Conservation (phyloP, 2,888 invertebrate genomes). For the Celastrina argiolus region DNA sequence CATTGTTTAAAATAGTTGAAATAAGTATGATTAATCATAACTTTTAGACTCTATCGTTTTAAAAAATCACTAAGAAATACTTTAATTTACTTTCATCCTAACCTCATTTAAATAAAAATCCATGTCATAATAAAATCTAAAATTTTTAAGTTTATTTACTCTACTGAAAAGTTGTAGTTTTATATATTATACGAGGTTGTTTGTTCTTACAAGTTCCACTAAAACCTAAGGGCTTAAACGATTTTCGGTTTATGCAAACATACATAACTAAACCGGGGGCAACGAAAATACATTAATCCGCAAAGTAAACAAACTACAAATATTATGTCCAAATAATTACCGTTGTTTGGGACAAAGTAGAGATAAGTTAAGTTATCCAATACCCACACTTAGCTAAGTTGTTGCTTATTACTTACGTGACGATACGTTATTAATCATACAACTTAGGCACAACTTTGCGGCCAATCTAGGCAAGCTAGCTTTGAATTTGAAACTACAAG, state of each 20-base stretch:
- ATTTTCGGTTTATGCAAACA: neutral
- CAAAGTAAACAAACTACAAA: neutral
- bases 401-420: conserved; percentile 44
- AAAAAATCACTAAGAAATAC: too few species aligned
- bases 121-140: too few species aligned
- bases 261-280: too few species aligned
- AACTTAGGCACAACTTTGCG: conserved; percentile 25
- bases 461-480: neutral
- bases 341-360: conserved; percentile 25
- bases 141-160: too few species aligned
- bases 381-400: conserved; percentile 48
- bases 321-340: neutral
- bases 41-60: too few species aligned
- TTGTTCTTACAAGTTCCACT: too few species aligned
- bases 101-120: too few species aligned
- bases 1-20: too few species aligned
- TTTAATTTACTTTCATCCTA: too few species aligned
- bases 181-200: too few species aligned
- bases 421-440: conserved; percentile 44
- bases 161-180: too few species aligned
- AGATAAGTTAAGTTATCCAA: conserved; percentile 61
- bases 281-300: neutral
- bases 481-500: conserved; percentile 11
- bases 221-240: neutral
- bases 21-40: too few species aligned